A percentile compares a stretch with the other conserved stretches of the same genome.
phyloP scores from a whole-genome alignment of 2,888 invertebrate genomes.

The Ashinkailepas kermadecensis region DNA sequence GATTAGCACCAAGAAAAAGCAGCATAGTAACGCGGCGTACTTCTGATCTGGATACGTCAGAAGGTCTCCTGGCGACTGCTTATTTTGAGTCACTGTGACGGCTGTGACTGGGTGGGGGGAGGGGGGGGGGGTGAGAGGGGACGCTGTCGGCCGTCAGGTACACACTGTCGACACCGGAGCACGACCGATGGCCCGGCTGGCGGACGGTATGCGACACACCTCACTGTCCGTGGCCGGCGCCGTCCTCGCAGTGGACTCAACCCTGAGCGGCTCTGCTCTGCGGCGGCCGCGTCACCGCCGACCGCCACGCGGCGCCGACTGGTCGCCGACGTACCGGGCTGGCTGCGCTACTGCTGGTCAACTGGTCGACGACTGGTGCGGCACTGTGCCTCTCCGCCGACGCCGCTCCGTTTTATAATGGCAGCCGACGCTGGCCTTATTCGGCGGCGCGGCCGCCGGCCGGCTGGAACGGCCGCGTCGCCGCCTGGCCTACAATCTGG shows the following conservation, averaged over 20 bases:
- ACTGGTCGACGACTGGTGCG: neutral
- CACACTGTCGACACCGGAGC: neutral
- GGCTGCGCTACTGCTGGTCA: neutral
- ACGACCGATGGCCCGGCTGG: neutral
- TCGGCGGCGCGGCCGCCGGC: neutral
- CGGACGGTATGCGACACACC: too few relatives aligned
- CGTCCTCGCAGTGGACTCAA: neutral
- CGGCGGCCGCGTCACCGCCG: neutral
- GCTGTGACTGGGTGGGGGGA: too few relatives aligned
- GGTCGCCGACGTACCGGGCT: neutral
- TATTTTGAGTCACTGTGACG: too few relatives aligned
- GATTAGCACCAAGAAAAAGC: too few relatives aligned
- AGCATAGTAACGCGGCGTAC: too few relatives aligned
- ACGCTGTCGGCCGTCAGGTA: neutral
- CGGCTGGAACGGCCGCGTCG: too few relatives aligned
- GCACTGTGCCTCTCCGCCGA: neutral
- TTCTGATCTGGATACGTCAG: too few relatives aligned
- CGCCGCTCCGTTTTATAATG: neutral
- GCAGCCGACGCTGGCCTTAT: neutral
- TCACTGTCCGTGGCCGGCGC: neutral
- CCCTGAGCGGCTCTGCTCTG: neutral
- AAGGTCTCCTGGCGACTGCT: too few relatives aligned
- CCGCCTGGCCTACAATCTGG: too few relatives aligned
- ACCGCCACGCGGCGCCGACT: neutral
- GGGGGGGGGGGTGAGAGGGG: neutral